These are phyloP conservation scores for Chrysogorgia sp. DNA, from an alignment of 92 coral and sea anemone genomes.

Conservation along the genomic window DNA sequence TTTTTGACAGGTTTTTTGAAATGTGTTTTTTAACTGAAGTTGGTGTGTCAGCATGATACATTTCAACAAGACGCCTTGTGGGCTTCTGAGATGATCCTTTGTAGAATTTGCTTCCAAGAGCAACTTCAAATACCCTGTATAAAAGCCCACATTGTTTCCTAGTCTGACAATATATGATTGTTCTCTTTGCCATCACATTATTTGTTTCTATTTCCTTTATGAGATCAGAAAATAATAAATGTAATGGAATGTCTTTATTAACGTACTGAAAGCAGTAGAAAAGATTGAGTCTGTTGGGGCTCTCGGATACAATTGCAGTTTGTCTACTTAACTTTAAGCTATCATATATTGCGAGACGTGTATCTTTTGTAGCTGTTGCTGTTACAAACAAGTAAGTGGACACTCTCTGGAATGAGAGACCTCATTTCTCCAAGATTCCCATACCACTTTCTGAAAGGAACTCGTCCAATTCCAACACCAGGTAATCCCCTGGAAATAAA, in stretches of 20 bases:
- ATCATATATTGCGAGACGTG: too few species aligned
- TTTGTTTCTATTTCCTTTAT: background rate
- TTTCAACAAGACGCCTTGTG: slow-evolving; percentile 3
- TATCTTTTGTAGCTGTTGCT: too few species aligned
- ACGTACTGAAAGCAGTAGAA: background rate
- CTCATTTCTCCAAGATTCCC: too few species aligned
- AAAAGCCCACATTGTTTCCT: slow-evolving; percentile 54
- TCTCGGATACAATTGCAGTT: too few species aligned
- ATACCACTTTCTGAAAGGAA: too few species aligned
- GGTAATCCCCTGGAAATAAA: too few species aligned
- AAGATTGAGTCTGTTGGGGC: too few species aligned
- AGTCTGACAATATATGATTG: slow-evolving; percentile 57
- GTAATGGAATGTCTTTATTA: background rate
- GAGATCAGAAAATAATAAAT: background rate
- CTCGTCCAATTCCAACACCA: too few species aligned
- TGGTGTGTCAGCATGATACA: slow-evolving; percentile 3
- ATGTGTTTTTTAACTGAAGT: slow-evolving; percentile 5
- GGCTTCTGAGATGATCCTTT: background rate
- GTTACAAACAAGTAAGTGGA: too few species aligned
- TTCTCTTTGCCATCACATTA: background rate
- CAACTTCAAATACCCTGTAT: slow-evolving; percentile 38
- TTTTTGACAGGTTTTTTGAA: background rate
- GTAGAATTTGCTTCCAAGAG: slow-evolving; percentile 45
- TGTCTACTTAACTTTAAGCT: too few species aligned
- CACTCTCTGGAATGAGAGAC: too few species aligned